Evolutionary conservation across 1,140 invertebrate genomes (phyloP).

Genomic region (Andricus grossulariae): DNA sequence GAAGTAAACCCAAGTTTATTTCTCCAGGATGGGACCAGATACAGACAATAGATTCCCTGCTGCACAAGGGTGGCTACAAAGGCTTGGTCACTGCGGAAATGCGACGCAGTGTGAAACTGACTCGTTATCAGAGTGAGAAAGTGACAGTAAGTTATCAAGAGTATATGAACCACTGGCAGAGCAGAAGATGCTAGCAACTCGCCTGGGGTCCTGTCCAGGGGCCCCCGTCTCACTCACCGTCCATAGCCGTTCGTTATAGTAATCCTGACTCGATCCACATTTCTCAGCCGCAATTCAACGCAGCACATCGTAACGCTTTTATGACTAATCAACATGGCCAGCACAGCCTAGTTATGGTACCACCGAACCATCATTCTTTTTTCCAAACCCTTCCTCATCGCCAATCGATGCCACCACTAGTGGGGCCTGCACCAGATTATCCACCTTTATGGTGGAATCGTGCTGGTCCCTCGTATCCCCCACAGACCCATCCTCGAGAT

Average conservation of each 20-base stretch:
- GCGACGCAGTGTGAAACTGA: conserved; percentile 92
- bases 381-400: conserved; percentile 62
- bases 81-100: conserved; percentile 92
- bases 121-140: conserved; percentile 95
- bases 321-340: conserved; percentile 53
- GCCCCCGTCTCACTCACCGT: conserved; percentile 51
- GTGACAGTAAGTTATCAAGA: conserved; percentile 89
- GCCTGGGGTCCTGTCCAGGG: conserved; percentile 62
- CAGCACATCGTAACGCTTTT: conserved; percentile 57
- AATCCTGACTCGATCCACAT: conserved; percentile 54
- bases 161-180: conserved; percentile 82
- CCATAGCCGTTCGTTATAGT: conserved; percentile 59
- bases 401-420: conserved; percentile 52
- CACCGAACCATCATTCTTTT: conserved; percentile 56
- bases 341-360: conserved; percentile 54
- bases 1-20: background rate
- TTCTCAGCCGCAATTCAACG: conserved; percentile 57
- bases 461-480: conserved; percentile 50
- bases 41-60: conserved; percentile 97
- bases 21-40: conserved; percentile 94
- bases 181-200: conserved; percentile 79
- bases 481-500: conserved; percentile 45
- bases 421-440: conserved; percentile 58
- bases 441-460: conserved; percentile 64
- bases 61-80: conserved; percentile 98